phyloP scores from a whole-genome alignment of 2,888 invertebrate species.

The Falcaria lacertinaria region DNA sequence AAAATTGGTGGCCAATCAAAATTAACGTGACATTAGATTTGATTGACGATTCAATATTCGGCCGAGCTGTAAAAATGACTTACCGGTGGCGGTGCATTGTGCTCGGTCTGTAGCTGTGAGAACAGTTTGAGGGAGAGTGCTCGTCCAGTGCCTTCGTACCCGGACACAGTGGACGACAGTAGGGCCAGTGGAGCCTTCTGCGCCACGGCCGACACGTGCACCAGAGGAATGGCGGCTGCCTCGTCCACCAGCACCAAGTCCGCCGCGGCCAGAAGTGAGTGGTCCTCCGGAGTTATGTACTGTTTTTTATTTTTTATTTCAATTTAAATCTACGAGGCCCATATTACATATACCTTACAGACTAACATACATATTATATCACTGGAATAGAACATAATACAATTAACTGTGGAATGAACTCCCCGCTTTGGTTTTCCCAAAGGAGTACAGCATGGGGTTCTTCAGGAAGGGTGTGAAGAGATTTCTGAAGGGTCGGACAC shows the following conservation, averaged over 20 bases:
- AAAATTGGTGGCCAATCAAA: no score
- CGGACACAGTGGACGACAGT: conserved; percentile 97
- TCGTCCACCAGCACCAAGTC: conserved; percentile 98
- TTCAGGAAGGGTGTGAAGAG: no score
- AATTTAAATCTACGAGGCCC: not conserved
- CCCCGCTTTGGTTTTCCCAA: no score
- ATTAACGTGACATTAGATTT: no score
- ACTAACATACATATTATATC: no score
- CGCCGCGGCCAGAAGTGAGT: conserved; percentile 92
- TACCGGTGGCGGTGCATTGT: conserved; percentile 81
- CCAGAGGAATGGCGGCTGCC: conserved; percentile 98
- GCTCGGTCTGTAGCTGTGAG: conserved; percentile 87
- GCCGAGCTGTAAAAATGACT: no score
- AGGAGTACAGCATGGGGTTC: no score
- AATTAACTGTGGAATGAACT: no score
- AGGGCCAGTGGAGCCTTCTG: conserved; percentile 95
- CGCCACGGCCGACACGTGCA: conserved; percentile 92
- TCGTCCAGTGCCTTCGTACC: conserved; percentile 98
- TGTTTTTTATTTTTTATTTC: conserved; percentile 45
- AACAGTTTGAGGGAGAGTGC: conserved; percentile 97
- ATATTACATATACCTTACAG: no score
- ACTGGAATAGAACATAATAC: no score
- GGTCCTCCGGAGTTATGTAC: conserved; percentile 97
- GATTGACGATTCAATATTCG: no score
- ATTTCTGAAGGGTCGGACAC: no score